Evolutionary conservation across 2,888 invertebrate species (phyloP), one percentile per base, ranked within the genome.

Genomic region (Boloria selene): DNA sequence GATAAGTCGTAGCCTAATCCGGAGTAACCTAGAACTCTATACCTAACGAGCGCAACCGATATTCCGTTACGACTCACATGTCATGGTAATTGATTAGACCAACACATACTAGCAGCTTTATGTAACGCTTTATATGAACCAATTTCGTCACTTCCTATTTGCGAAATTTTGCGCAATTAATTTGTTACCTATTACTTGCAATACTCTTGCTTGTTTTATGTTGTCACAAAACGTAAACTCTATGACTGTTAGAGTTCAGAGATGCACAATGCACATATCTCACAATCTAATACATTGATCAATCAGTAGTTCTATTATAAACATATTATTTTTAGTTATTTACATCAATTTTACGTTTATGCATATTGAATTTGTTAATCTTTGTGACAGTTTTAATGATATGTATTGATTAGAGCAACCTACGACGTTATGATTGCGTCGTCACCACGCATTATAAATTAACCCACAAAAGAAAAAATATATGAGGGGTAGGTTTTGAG

Each of bases 81-180:
- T 55, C 50, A 38, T 42, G 26, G 42, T 55, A 56, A 65, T 56
- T 61, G 61, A 65, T 65, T 61, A 14, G 31, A 61, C 60, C 60
- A 65, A 42, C 52, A 49, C 13, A 16, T 16, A 42, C 60, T 44
- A 61, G 49, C 56, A 49, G 54, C 16, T 62, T 62, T 52, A 55
- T 67, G 64, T 64, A 64, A 51, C 59, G 26, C 54, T 68, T 45
- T 58, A 63, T 62, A 59, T 62, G 62, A 50, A 67, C 45, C 67
- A 56, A 26, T 68, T 71, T 69, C 64, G 60, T 63, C 67, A 71
- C 67, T 71, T 71, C 67, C 69, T 70, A 56, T 66, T 73, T 74
- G 56, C 70, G 75, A 67, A 65, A 67, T 67, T 55, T 50, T 55
- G 6, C 51, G 59, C 47, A 18, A 58, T 63, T 54, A 53, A 44